These are phyloP conservation scores for Cephus pulcher DNA, from an alignment of 2,888 invertebrate genomes.

Conservation along the genomic window DNA sequence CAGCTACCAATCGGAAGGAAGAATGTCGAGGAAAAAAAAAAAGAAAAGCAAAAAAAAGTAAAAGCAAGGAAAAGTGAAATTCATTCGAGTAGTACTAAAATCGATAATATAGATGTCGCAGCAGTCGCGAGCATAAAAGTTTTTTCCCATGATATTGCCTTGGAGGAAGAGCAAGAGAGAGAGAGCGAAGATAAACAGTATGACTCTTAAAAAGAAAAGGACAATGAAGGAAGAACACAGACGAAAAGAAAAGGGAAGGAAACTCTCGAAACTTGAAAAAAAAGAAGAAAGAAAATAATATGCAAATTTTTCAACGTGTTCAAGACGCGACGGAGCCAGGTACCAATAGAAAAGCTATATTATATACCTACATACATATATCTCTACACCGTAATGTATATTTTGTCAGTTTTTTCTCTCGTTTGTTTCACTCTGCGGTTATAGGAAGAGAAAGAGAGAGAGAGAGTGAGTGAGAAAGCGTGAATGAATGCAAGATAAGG, in stretches of 20 bases:
- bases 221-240: neutral
- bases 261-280: neutral
- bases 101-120: neutral
- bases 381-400: slow-evolving; percentile 9
- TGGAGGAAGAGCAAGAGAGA: slow-evolving; percentile 6
- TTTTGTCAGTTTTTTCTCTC: slow-evolving; percentile 21
- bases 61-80: slow-evolving; percentile 14
- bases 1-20: slow-evolving; percentile 1
- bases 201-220: neutral
- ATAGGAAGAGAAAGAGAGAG: neutral
- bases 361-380: slow-evolving; percentile 4
- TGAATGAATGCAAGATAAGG: neutral
- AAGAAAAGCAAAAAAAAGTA: slow-evolving; percentile 12
- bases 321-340: neutral
- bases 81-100: neutral
- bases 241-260: neutral
- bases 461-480: neutral
- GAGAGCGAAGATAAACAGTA: neutral
- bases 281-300: neutral
- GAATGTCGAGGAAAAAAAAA: slow-evolving; percentile 11
- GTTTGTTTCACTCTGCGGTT: slow-evolving; percentile 3
- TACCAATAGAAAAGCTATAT: neutral
- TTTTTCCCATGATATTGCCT: neutral
- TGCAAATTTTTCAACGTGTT: neutral
- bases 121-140: neutral